Evolutionary conservation across 2,113 vertebrate genomes (phyloP).

Genomic region (Proteles cristata): DNA sequence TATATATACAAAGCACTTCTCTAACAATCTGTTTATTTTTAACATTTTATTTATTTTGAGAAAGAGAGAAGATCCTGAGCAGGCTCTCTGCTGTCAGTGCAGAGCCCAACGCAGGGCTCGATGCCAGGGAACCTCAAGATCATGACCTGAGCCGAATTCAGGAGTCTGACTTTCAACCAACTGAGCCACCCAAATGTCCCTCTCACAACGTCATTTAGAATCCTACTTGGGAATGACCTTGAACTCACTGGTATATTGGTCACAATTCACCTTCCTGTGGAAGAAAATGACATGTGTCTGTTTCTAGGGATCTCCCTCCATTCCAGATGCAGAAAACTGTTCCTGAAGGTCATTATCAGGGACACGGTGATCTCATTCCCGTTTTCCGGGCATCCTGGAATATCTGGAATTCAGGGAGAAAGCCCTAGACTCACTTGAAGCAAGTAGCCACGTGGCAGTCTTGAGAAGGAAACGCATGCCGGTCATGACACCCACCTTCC

Average conservation of each 20-base stretch:
- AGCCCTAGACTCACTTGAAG: neutral
- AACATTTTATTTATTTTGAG: too few relatives aligned
- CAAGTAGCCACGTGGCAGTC: neutral
- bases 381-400: too few relatives aligned
- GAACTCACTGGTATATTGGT: neutral
- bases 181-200: too few relatives aligned
- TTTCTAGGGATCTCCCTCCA: neutral
- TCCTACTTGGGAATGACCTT: too few relatives aligned
- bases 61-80: too few relatives aligned
- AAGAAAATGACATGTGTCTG: neutral
- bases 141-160: too few relatives aligned
- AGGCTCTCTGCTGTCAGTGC: too few relatives aligned
- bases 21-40: too few relatives aligned
- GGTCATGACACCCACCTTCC: neutral
- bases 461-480: neutral
- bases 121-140: too few relatives aligned
- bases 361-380: accelerated
- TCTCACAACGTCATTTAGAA: neutral
- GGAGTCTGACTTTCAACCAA: too few relatives aligned
- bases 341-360: neutral
- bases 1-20: neutral
- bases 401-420: neutral
- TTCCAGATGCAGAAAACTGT: neutral
- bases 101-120: too few relatives aligned
- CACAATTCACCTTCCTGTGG: neutral